Base-by-base conservation (phyloP, 2,888 invertebrate species). In the Trisateles emortualis region DNA sequence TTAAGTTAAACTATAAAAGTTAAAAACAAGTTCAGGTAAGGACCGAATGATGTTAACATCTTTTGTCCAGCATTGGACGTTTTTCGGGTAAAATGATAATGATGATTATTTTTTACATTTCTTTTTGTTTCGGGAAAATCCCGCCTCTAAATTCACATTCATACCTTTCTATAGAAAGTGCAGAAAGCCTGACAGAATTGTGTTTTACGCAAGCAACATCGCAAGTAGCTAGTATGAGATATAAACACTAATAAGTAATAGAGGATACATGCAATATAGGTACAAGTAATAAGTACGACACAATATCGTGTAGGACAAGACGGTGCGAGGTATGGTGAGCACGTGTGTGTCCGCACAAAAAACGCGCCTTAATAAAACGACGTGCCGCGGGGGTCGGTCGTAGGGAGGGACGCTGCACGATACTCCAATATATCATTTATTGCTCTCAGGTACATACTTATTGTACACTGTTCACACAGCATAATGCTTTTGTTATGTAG, bases 331-430 rank as follows among this genome's bases (percentile, higher is more conserved):
- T 84, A 83, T 89, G 92, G 87, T 65, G 59, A 71, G 78, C 92
- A 92, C 91, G 91, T 92, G 92, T 92, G 92, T 90, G 90, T 62
- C 72, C 81, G 84, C 83, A 88, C 90, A 92, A 92, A 92, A 92
- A 91, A 89, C 84, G 77, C 82, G 85, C 87, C 87, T 89, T 89
- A 87, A 88, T 89, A 90, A 90, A 87, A 88, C 88, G 88, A 85
- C 78, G 83, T 87, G 87, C 85, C 85, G 88, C 83, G 86, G 87
- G 88, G 86, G 86, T 79, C 83, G 80, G 35, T 54, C 13, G 13
- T 78, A 86, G 84, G 67, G 85, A 72, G 59, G 84, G 43, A 40
- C 46, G 48, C 40, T 55, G 52, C 22, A 22, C 63, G 53, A 61
- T 52, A 49, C 32, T n/a, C 9, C 19, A 32, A 19, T 16, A 19